Evolutionary conservation across 2,888 invertebrate genomes (phyloP).

Genomic region (Noctua fimbriata): DNA sequence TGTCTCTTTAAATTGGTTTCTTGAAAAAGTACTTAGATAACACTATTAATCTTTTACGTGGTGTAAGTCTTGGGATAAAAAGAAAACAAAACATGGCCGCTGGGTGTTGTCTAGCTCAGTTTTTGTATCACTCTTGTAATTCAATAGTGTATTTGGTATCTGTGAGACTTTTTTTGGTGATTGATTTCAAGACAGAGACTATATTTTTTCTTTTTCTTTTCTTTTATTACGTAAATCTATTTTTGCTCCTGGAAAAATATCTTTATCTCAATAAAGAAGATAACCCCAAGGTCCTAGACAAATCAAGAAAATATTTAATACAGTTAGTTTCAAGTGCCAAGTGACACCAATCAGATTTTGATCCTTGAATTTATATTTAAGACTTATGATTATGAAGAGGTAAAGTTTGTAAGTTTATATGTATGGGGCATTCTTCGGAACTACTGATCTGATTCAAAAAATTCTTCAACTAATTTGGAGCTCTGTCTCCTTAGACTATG

Average conservation of each 20-base stretch:
- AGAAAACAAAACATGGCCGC: constrained; percentile 24
- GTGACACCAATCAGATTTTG: not conserved
- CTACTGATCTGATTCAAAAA: not conserved
- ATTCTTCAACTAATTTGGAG: not conserved
- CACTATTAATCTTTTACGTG: constrained; percentile 49
- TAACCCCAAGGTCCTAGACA: not conserved
- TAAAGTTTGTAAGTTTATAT: not conserved
- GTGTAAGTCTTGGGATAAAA: not conserved
- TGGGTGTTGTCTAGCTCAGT: constrained; percentile 19
- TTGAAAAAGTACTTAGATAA: constrained; percentile 17
- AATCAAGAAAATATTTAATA: not conserved
- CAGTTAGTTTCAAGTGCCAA: not conserved
- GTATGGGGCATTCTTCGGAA: not conserved
- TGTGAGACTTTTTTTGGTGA: not conserved
- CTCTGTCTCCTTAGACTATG: no score
- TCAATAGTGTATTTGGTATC: constrained; percentile 18
- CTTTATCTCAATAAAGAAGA: not conserved
- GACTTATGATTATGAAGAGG: not conserved
- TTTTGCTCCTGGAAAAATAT: not conserved
- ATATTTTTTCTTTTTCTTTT: not conserved
- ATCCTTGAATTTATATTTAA: not conserved
- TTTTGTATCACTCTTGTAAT: constrained; percentile 23
- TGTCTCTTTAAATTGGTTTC: constrained; percentile 48
- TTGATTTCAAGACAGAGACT: not conserved
- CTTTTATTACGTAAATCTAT: not conserved